Evolutionary conservation across 2,888 invertebrate species (phyloP), one percentile per base, ranked within the genome.

Genomic region (Hyalella azteca): DNA sequence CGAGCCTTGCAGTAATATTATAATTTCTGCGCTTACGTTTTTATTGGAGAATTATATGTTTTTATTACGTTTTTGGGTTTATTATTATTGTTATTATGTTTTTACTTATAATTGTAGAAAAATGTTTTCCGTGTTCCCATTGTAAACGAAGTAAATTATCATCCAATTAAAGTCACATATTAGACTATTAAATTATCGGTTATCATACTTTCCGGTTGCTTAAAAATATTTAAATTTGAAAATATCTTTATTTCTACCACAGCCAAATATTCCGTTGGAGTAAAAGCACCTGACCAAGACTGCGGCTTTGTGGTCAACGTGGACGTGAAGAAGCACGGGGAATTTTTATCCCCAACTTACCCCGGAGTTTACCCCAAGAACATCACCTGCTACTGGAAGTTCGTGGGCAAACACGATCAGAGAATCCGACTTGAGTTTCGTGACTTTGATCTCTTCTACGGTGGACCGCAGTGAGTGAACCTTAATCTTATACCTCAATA

Each of bases 321-420:
- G 85, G 91, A 91, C 86, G 22, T 79, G 29, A 91, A 91, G 86
- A 92, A 92, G 87, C 93, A 92, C 85, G 98, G 98, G 79, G 91
- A 92, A 87, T 93, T 99, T 87, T 91, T 96, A 87, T 97, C 98
- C 81, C 98, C 98, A 84, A 99, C 99, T 84, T 99, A 99, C 91
- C 99, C 99, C 84, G 99, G 99, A 86, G 94, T 96, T 87, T 99
- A 99, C 90, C 98, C 99, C 86, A 98, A 98, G 90, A 95, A 96
- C 89, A 92, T 97, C 87, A 91, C 91, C 86, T 98, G 98, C 91
- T 93, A 93, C 89, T 97, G 96, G 90, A 93, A 94, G 89, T 95
- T 99, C 90, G 92, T 94, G 87, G 98, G 98, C 78, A 92, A 92
- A 87, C 91, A 92, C 77, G 94, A 94, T 79, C 96, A 98, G 90